phyloP scores from a whole-genome alignment of 2,888 invertebrate genomes.

The Amphimallon solstitiale region DNA sequence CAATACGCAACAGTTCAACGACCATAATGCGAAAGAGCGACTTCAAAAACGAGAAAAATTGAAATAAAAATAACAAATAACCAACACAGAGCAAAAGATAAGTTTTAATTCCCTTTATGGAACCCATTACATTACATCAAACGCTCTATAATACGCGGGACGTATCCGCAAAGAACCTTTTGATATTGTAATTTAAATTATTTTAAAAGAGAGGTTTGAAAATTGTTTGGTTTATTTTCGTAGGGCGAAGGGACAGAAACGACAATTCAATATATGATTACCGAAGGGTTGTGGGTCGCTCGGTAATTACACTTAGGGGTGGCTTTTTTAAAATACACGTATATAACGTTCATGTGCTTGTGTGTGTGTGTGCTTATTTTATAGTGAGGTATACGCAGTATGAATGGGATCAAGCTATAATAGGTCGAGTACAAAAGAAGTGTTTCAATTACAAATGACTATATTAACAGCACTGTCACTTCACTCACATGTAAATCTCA shows the following conservation, averaged over 20 bases:
- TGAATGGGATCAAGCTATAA: slow-evolving; percentile 35
- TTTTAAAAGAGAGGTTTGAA: slow-evolving; percentile 43
- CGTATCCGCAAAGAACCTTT: slow-evolving; percentile 33
- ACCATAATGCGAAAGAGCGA: slow-evolving; percentile 13
- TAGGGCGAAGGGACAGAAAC: slow-evolving; percentile 52
- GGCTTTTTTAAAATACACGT: slow-evolving; percentile 55
- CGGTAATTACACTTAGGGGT: slow-evolving; percentile 57
- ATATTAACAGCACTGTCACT: slow-evolving; percentile 56
- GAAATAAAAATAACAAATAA: neutral
- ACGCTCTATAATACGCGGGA: slow-evolving; percentile 24
- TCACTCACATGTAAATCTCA: slow-evolving; percentile 38
- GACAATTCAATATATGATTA: slow-evolving; percentile 61
- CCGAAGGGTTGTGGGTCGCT: slow-evolving; percentile 53
- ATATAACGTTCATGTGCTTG: neutral
- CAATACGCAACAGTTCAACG: slow-evolving; percentile 2
- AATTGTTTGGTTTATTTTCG: slow-evolving; percentile 56
- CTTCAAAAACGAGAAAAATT: neutral
- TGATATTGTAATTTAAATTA: slow-evolving; percentile 42
- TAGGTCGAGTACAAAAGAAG: slow-evolving; percentile 51
- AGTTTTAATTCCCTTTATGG: slow-evolving; percentile 32
- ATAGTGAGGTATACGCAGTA: neutral
- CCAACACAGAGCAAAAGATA: slow-evolving; percentile 2
- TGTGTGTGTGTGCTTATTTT: no score
- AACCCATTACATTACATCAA: slow-evolving; percentile 23
- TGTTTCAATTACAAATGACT: slow-evolving; percentile 60